phyloP scores from a whole-genome alignment of 2,113 vertebrate species.

The Ardeotis arabs region DNA sequence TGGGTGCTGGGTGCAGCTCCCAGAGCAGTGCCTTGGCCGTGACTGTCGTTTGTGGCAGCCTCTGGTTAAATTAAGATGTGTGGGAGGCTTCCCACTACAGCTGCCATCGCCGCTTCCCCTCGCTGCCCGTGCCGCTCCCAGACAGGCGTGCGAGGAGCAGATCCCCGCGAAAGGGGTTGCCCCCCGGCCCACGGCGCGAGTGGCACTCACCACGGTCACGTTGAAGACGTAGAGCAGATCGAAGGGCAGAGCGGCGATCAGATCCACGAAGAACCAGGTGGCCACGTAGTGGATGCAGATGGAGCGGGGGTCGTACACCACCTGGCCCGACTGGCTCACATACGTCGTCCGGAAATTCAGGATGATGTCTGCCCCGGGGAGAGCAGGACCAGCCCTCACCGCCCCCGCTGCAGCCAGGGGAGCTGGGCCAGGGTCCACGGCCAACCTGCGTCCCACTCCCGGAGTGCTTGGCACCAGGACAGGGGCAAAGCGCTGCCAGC shows the following conservation, averaged over 20 bases:
- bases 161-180: background rate
- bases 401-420: accelerated
- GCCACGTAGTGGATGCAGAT: slow-evolving; percentile 90
- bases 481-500: background rate
- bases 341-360: slow-evolving; percentile 88
- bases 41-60: no score
- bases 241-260: slow-evolving; percentile 89
- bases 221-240: slow-evolving; percentile 92
- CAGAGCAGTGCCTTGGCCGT: no score
- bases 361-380: slow-evolving; percentile 81
- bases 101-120: no score
- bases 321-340: slow-evolving; percentile 89
- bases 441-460: accelerated
- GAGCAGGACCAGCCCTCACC: background rate
- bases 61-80: no score
- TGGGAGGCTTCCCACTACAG: no score
- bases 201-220: slow-evolving; percentile 85
- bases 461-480: background rate
- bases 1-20: no score
- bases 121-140: no score
- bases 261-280: slow-evolving; percentile 92
- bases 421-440: background rate
- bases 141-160: background rate
- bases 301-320: slow-evolving; percentile 85
- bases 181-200: accelerated